Conservation (phyloP, 2,888 invertebrate genomes). For the Campopleginae sp. region DNA sequence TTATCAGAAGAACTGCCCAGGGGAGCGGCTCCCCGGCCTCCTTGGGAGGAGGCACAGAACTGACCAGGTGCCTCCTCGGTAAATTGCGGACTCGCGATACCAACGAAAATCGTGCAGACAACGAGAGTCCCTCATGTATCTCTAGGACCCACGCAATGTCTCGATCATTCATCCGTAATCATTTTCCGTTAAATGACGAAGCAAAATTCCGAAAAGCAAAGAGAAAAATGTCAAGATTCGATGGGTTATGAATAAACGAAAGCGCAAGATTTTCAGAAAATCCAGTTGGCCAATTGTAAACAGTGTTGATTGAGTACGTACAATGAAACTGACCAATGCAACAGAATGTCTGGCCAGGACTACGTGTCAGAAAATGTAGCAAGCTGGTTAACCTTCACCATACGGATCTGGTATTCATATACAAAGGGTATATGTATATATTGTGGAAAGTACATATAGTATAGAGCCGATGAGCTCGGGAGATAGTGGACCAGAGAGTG, state of each 20-base stretch:
- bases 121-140: slow-evolving; percentile 46
- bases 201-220: neutral
- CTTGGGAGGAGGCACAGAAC: slow-evolving; percentile 46
- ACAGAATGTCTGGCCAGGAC: slow-evolving; percentile 37
- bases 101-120: slow-evolving; percentile 73
- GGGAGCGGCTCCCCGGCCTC: slow-evolving; percentile 28
- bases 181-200: too few species aligned
- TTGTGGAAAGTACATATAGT: slow-evolving; percentile 44
- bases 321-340: slow-evolving; percentile 52
- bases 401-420: slow-evolving; percentile 43
- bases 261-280: slow-evolving; percentile 41
- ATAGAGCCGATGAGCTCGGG: slow-evolving; percentile 78
- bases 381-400: slow-evolving; percentile 53
- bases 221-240: neutral
- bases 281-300: neutral
- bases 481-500: slow-evolving; percentile 75
- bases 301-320: neutral
- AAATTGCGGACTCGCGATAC: slow-evolving; percentile 75
- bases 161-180: neutral
- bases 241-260: neutral
- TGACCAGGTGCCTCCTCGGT: slow-evolving; percentile 72
- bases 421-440: slow-evolving; percentile 28
- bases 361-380: slow-evolving; percentile 52
- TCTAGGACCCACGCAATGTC: slow-evolving; percentile 52
- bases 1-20: slow-evolving; percentile 56